A percentile compares a stretch with the other conserved stretches of the same genome.
These are phyloP conservation scores for Merodon equestris DNA, from an alignment of 2,888 invertebrate genomes.

Conservation along the genomic window DNA sequence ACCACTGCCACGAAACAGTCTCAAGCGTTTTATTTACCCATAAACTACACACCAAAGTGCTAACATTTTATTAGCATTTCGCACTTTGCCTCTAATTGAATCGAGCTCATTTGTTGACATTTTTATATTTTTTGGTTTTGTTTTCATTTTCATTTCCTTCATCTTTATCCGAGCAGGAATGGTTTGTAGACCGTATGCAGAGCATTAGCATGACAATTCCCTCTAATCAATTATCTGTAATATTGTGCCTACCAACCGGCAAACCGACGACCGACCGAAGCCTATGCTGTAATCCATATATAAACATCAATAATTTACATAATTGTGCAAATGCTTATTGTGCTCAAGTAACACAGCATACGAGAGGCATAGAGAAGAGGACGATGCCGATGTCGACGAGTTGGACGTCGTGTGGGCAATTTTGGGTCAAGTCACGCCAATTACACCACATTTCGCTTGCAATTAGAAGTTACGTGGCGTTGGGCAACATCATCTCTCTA, in stretches of 20 bases:
- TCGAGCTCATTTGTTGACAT: constrained; percentile 66
- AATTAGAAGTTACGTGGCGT: constrained; percentile 51
- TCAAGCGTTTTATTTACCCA: constrained; percentile 58
- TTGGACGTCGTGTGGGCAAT: constrained; percentile 12
- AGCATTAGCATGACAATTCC: constrained; percentile 44
- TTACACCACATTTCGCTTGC: constrained; percentile 34
- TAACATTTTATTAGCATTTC: constrained; percentile 68
- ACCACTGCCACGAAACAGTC: constrained; percentile 39
- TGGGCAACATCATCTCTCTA: constrained; percentile 23
- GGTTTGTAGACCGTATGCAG: constrained; percentile 6
- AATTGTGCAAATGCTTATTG: constrained; percentile 42
- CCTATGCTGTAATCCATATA: constrained; percentile 61
- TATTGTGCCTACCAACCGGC: constrained; percentile 7
- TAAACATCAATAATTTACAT: constrained; percentile 64
- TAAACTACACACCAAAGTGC: constrained; percentile 65
- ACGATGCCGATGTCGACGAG: too few species aligned
- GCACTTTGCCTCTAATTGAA: constrained; percentile 66
- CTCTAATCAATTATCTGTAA: constrained; percentile 63
- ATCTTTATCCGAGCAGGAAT: background rate
- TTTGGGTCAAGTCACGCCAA: constrained; percentile 39
- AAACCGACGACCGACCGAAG: background rate
- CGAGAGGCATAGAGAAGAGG: background rate
- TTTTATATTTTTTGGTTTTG: constrained; percentile 49
- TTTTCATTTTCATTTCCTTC: constrained; percentile 4
- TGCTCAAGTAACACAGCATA: background rate